Evolutionary conservation across 2,888 invertebrate genomes (phyloP), one percentile per base, ranked within the genome.

Genomic region (Anodontia alba): DNA sequence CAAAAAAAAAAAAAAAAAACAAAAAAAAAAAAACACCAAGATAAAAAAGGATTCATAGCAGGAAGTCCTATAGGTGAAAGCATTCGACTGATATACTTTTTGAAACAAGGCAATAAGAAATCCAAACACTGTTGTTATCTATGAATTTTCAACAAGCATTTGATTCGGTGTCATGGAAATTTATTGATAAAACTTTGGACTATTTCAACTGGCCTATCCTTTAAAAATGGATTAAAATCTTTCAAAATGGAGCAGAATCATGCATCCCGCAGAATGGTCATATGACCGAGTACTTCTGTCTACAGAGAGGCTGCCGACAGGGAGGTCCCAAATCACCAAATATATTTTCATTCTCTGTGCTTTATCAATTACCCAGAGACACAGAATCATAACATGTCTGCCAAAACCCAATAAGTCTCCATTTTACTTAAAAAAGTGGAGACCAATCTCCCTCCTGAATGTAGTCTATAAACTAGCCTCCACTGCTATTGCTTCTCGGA

Each of bases 341-440:
- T n/a, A n/a, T n/a, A n/a, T n/a, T n/a, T n/a, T n/a, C n/a, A n/a
- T n/a, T n/a, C n/a, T n/a, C n/a, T n/a, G n/a, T n/a, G n/a, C n/a
- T n/a, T n/a, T n/a, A n/a, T n/a, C n/a, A n/a, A n/a, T n/a, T n/a
- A n/a, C n/a, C n/a, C 23, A 42, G n/a, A 69, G 31, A 17, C 33
- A 62, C 5, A 33, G 62, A 2, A 62, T 62, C 1, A 62, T 62
- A 33, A 62, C 62, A 2, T 62, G 62, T 20, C 62, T 62, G 1
- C 62, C 62, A 31, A 62, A 62, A 62, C 62, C 62, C 31, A 62
- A 62, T 33, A 62, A 62, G 33, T 62, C 62, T 17, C 62, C 62
- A 3, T 62, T 33, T 23, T 33, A 33, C 20, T 20, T 62, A 5
- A 62, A 62, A 62, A 62, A 33, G 33, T 62, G 17, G 62, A 7